Evolutionary conservation across 1,140 invertebrate genomes (phyloP), one percentile per base, ranked within the genome.

Genomic region (Sarcophaga bullata): DNA sequence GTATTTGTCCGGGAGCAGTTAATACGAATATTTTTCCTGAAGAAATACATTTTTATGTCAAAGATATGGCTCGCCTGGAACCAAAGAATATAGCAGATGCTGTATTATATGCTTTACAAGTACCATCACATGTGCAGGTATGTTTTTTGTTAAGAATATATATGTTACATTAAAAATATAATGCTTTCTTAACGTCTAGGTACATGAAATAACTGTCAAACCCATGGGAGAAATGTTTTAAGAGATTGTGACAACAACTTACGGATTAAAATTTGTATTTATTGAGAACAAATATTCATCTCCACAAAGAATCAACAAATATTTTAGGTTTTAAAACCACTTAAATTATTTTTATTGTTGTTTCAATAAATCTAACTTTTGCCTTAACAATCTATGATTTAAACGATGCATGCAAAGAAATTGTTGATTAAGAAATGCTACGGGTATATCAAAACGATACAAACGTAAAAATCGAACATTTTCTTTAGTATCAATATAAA

Each of bases 381-480:
- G 89, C 72, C 92, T 86, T 80, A 94, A 91, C 5, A 92, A 87
- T 11, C 90, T 85, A 83, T 87, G 87, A 88, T 97, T 92, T 73
- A 96, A 92, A 85, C 91, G 92, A 90, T 97, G 95, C 91, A 96
- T 97, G 91, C 96, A 97, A 46, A 97, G 91, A 91, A 94, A 97
- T 86, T 94, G 91, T 15, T 94, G 94, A 89, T 97, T 95, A 7
- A 97, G 92, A 91, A 97, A 95, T 86, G 97, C 91, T 13, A 97
- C 96, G 76, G 97, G 96, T 86, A 97, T 97, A 88, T 97, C 96
- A 89, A 94, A 93, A 82, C 93, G 92, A 87, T 97, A 98, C n/a
- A 96, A 91, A 81, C 93, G 91, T 80, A 94, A 91, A 92, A 93
- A 96, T 81, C 92, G 91, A 80, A 95, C 86, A 89, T 97, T 97